phyloP scores from a whole-genome alignment of 1,140 invertebrate species.

The Eueides isabella region DNA sequence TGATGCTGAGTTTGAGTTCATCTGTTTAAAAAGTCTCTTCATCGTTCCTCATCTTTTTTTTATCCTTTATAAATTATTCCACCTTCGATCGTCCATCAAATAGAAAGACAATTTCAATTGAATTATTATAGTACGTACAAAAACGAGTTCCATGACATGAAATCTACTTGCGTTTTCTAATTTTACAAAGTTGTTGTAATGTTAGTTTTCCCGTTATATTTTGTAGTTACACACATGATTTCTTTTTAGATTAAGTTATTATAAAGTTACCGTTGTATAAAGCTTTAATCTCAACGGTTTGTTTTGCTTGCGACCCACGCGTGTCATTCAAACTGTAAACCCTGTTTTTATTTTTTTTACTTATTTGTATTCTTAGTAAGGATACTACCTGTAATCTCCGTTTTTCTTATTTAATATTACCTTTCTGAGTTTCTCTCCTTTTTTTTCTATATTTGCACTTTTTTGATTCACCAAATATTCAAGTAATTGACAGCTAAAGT shows the following conservation, averaged over 20 bases:
- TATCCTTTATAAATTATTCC: too few species aligned
- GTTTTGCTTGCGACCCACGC: conserved; percentile 2
- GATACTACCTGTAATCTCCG: too few species aligned
- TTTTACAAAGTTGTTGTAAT: background rate
- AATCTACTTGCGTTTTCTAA: background rate
- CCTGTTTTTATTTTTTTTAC: background rate
- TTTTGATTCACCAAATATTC: too few species aligned
- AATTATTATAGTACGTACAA: background rate
- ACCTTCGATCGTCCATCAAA: background rate
- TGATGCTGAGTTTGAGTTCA: too few species aligned
- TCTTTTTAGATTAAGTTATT: background rate
- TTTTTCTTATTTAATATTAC: too few species aligned
- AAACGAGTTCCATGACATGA: background rate
- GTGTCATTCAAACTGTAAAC: background rate
- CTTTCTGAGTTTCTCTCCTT: too few species aligned
- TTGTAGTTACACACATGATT: background rate
- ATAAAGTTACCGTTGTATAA: background rate
- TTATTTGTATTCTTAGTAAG: background rate
- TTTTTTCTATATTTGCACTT: too few species aligned
- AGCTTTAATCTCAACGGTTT: background rate
- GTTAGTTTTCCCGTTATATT: background rate
- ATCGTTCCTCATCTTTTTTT: too few species aligned
- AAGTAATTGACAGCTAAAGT: too few species aligned
- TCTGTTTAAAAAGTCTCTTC: too few species aligned
- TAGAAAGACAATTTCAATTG: background rate